These are phyloP conservation scores for Mungos mungo DNA, from an alignment of 2,113 vertebrate species.

Conservation along the genomic window DNA sequence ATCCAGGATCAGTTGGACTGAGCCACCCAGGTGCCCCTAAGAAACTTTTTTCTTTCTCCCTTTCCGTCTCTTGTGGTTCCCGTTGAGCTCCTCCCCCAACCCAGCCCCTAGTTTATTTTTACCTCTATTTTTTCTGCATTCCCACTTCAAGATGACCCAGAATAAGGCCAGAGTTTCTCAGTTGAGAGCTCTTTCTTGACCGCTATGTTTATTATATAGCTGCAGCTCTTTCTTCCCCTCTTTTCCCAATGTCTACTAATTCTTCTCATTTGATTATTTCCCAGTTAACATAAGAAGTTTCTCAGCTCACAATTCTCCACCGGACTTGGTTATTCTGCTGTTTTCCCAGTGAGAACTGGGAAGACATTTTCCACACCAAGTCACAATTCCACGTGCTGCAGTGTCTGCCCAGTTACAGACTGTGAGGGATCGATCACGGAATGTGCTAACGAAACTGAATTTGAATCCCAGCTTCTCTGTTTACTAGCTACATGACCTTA, in stretches of 20 bases:
- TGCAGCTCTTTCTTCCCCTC: neutral
- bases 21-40: neutral
- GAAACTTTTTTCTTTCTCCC: neutral
- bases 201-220: neutral
- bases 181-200: neutral
- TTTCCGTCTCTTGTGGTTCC: neutral
- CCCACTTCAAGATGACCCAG: neutral
- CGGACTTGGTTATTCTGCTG: neutral
- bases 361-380: neutral
- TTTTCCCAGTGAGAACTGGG: no score
- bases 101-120: neutral
- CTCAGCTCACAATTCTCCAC: neutral
- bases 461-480: neutral
- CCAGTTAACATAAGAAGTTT: neutral
- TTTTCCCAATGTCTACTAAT: neutral
- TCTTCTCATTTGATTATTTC: neutral
- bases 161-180: neutral
- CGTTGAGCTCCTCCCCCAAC: neutral
- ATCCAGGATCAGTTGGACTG: no score
- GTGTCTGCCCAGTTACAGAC: neutral
- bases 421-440: neutral
- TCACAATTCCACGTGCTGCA: neutral
- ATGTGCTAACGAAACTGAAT: neutral
- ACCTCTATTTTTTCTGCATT: neutral
- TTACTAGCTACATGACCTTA: neutral